These are phyloP conservation scores for Takifugu ocellatus DNA, from an alignment of 2,797 vertebrate species.

Conservation along the genomic window DNA sequence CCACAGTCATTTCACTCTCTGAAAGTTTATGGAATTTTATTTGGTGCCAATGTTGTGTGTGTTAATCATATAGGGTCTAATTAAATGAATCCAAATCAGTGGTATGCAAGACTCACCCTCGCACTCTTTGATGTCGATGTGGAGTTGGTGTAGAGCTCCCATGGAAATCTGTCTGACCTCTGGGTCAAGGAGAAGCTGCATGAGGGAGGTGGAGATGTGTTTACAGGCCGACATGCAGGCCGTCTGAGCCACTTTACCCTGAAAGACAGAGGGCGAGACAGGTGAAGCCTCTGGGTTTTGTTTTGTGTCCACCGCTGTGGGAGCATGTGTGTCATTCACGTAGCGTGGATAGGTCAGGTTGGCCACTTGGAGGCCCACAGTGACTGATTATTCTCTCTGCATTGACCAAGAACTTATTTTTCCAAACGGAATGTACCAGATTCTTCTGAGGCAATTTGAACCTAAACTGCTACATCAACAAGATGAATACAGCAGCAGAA, in stretches of 20 bases:
- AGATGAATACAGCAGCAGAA: background rate
- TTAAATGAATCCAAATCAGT: no score
- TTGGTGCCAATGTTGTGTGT: no score
- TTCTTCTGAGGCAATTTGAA: background rate
- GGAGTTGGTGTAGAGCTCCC: constrained; percentile 92
- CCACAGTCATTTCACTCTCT: no score
- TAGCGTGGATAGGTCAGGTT: no score
- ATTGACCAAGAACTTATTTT: background rate
- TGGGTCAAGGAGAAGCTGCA: constrained; percentile 88
- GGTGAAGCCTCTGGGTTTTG: background rate
- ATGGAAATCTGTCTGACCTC: constrained; percentile 91
- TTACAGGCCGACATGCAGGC: constrained; percentile 98
- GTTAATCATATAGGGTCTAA: no score
- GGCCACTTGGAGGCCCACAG: no score
- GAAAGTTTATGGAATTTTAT: no score
- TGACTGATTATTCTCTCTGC: background rate
- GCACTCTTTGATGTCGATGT: constrained; percentile 89
- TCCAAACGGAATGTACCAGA: background rate
- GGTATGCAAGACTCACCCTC: constrained; percentile 80
- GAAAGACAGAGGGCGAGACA: constrained; percentile 4
- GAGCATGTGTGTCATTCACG: background rate
- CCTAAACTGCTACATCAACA: background rate
- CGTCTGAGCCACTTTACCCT: constrained; percentile 97
- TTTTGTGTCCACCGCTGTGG: background rate
- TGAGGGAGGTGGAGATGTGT: constrained; percentile 92